Evolutionary conservation across 1,140 invertebrate species (phyloP).

Genomic region (Drosophila kepulauana): DNA sequence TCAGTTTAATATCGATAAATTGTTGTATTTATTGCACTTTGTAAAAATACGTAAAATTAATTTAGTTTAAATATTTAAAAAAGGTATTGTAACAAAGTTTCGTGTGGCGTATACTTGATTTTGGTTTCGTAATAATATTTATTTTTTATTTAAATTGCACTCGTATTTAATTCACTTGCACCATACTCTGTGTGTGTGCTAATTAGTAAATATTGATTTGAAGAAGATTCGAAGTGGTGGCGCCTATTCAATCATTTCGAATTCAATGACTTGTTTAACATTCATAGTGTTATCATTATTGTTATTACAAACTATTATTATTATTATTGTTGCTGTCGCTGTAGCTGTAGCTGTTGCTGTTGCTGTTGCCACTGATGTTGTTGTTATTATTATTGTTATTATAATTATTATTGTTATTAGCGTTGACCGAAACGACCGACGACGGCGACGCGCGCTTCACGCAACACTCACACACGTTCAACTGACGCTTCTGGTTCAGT

Average conservation of each 20-base stretch:
- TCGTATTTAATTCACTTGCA: constrained; percentile 60
- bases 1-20: constrained; percentile 21
- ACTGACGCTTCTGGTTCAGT: constrained; percentile 45
- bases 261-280: constrained; percentile 32
- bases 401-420: constrained; percentile 58
- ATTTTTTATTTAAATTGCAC: constrained; percentile 64
- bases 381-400: constrained; percentile 56
- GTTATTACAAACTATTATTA: constrained; percentile 68
- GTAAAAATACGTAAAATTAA: constrained; percentile 18
- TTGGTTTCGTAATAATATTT: constrained; percentile 43
- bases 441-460: constrained; percentile 58
- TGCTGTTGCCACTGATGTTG: constrained; percentile 59
- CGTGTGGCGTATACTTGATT: constrained; percentile 68
- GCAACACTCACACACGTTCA: constrained; percentile 34
- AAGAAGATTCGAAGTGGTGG: constrained; percentile 37
- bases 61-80: constrained; percentile 29
- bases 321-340: constrained; percentile 60
- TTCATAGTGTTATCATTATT: constrained; percentile 50
- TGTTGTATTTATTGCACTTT: constrained; percentile 80
- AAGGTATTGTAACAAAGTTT: constrained; percentile 53
- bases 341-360: constrained; percentile 59
- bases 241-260: constrained; percentile 49
- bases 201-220: constrained; percentile 36
- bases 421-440: constrained; percentile 61
- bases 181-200: constrained; percentile 6